Percentiles rank a stretch among this genome's conserved stretches.
Conservation (phyloP, 1,140 invertebrate genomes). For the Trachymyrmex septentrionalis region DNA sequence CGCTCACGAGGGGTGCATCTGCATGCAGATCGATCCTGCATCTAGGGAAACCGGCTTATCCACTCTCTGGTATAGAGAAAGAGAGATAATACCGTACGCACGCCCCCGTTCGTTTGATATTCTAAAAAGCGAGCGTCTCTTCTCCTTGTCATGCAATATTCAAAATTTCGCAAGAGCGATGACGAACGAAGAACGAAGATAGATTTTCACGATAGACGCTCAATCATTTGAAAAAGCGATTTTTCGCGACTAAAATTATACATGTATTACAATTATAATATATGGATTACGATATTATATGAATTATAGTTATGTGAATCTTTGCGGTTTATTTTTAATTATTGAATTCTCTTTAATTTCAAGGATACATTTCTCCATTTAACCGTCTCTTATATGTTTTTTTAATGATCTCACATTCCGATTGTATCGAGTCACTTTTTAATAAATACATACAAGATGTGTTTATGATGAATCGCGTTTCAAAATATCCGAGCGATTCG, state of each 20-base stretch:
- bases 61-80: constrained; percentile 14
- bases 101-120: constrained; percentile 39
- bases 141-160: constrained; percentile 60
- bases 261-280: not conserved
- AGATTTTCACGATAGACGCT: not conserved
- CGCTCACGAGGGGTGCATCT: constrained; percentile 45
- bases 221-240: not conserved
- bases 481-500: not conserved
- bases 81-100: constrained; percentile 37
- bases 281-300: not conserved
- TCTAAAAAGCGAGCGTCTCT: constrained; percentile 55
- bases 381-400: not conserved
- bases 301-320: not conserved
- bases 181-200: not conserved
- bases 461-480: not conserved
- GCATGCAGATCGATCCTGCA: constrained; percentile 43
- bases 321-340: not conserved
- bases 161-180: constrained; percentile 42
- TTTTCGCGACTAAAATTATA: not conserved
- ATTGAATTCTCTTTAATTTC: not conserved
- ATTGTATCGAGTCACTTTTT: not conserved
- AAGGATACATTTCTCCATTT: not conserved
- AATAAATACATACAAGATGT: not conserved
- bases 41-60: constrained; percentile 47
- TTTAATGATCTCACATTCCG: not conserved